Evolutionary conservation across 2,113 vertebrate species (phyloP).

Genomic region (Circaetus gallicus): DNA sequence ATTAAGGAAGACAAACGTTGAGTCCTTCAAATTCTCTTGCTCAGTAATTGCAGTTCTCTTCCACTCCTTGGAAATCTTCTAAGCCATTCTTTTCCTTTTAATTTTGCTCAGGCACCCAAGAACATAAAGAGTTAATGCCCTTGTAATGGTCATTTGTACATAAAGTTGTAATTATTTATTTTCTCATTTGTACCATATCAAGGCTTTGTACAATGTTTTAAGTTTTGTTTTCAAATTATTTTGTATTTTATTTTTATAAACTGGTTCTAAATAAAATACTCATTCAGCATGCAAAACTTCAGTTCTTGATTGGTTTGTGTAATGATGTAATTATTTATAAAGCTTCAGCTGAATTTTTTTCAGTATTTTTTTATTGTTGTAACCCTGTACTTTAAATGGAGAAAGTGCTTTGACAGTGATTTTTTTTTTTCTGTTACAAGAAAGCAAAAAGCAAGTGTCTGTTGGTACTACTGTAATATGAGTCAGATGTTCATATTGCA

Average conservation of each 20-base stretch:
- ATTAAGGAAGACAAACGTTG: not conserved
- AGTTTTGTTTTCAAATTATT: constrained; percentile 95
- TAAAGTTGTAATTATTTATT: constrained; percentile 98
- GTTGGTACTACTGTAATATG: not conserved
- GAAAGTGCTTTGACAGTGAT: not conserved
- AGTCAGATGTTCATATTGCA: not conserved
- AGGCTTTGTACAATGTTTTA: constrained; percentile 98
- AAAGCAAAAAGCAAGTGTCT: not conserved
- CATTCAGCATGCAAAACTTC: constrained; percentile 92
- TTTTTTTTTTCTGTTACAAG: not conserved
- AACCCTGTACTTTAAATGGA: not conserved
- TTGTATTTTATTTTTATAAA: constrained; percentile 99
- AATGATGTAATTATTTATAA: not conserved
- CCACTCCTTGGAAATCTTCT: not conserved
- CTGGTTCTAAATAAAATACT: constrained; percentile 98
- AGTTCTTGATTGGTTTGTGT: constrained; percentile 49
- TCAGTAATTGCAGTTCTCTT: not conserved
- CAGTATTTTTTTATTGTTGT: not conserved
- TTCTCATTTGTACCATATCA: constrained; percentile 97
- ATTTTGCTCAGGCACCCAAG: constrained; percentile 70
- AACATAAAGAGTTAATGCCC: constrained; percentile 63
- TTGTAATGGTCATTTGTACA: constrained; percentile 86
- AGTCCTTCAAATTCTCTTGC: constrained; percentile 11
- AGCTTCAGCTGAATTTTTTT: not conserved
- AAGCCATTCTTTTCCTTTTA: constrained; percentile 31